Evolutionary conservation across 2,797 vertebrate genomes (phyloP).

Genomic region (Argentina silus): DNA sequence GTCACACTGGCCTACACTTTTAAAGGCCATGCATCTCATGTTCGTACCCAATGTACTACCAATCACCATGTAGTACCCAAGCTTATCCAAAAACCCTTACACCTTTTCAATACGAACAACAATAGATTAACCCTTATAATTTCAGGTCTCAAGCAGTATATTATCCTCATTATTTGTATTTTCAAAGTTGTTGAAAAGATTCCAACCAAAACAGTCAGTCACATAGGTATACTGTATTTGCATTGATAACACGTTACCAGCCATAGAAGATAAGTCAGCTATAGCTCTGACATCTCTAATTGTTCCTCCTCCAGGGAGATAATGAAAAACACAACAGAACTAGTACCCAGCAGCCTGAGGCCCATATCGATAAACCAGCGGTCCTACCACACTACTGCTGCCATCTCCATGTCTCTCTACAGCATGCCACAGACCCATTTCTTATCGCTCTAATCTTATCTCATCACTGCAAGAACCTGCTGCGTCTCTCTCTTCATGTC

Average conservation of each 20-base stretch:
- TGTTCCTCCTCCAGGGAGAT: conserved; percentile 34
- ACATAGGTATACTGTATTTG: conserved; percentile 21
- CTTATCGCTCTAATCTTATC: neutral
- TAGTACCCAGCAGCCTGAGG: conserved; percentile 31
- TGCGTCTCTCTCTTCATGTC: neutral
- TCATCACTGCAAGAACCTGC: neutral
- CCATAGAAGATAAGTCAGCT: conserved; percentile 33
- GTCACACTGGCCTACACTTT: neutral
- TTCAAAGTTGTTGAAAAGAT: neutral
- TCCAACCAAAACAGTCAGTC: conserved; percentile 15
- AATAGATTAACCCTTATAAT: too few relatives aligned
- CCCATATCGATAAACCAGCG: conserved; percentile 33
- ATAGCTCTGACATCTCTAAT: conserved; percentile 21
- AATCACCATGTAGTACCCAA: too few relatives aligned
- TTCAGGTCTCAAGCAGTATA: too few relatives aligned
- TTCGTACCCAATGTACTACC: neutral
- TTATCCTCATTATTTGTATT: too few relatives aligned
- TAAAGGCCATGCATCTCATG: neutral
- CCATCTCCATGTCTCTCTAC: conserved; percentile 34
- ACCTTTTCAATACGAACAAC: neutral
- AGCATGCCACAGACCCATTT: conserved; percentile 13
- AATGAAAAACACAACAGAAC: conserved; percentile 39
- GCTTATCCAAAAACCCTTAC: neutral
- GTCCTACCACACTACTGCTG: conserved; percentile 24
- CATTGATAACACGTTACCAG: conserved; percentile 21